Percentiles rank a stretch among this genome's conserved stretches.
phyloP scores from a whole-genome alignment of 2,113 vertebrate genomes.

The Manacus vitellinus region DNA sequence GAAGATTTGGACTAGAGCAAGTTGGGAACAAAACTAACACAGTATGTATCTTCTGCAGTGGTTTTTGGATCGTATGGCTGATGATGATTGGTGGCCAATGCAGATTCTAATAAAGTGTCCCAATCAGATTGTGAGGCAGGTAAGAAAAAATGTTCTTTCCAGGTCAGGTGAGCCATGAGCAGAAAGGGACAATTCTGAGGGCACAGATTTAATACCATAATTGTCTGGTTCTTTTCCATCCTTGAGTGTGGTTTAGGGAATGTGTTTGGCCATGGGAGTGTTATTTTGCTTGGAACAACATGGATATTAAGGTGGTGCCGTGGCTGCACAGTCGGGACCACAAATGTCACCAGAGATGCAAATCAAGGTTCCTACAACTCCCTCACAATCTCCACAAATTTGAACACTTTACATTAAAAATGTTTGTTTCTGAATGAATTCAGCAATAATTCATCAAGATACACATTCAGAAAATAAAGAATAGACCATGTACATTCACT shows the following conservation, averaged over 20 bases:
- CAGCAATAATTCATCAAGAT: neutral
- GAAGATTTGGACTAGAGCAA: conserved; percentile 39
- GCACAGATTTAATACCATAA: neutral
- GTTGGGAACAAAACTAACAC: conserved; percentile 45
- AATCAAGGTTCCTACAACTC: neutral
- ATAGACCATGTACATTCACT: neutral
- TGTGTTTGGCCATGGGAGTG: neutral
- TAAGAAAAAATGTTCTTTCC: conserved; percentile 59
- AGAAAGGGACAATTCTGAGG: neutral
- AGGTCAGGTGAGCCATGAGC: neutral
- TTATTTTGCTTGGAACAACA: neutral
- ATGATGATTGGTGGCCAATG: conserved; percentile 99
- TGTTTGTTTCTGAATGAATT: neutral
- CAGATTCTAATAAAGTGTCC: conserved; percentile 99
- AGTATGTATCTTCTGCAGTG: conserved; percentile 81
- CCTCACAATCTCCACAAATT: neutral
- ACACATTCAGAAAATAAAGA: neutral
- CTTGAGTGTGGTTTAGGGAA: neutral
- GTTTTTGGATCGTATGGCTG: conserved; percentile 99
- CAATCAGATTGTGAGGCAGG: conserved; percentile 99
- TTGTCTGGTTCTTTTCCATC: neutral
- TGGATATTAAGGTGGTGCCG: rapidly evolving
- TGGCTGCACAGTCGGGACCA: neutral
- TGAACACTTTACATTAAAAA: neutral
- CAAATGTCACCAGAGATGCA: neutral